Evolutionary conservation across 1,140 invertebrate species (phyloP).

Genomic region (Nebria ingens): DNA sequence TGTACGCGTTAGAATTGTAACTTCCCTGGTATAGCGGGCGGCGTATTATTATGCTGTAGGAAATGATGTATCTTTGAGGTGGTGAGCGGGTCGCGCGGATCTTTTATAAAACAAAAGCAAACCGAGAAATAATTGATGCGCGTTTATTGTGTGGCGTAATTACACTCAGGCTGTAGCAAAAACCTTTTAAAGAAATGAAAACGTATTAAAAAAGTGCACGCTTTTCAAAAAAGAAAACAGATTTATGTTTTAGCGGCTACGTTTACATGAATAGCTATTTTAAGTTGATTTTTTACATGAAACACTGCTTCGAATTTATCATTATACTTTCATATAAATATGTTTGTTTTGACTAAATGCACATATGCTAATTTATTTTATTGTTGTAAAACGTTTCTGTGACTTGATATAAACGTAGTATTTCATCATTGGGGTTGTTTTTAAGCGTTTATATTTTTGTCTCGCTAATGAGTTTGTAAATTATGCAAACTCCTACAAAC

Average conservation of each 20-base stretch:
- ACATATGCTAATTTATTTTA: too few species aligned
- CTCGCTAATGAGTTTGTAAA: conserved; percentile 44
- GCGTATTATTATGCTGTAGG: neutral
- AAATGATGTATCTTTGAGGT: neutral
- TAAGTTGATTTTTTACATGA: too few species aligned
- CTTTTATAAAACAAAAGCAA: conserved; percentile 15
- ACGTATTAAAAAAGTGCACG: conserved; percentile 34
- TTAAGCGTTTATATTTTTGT: conserved; percentile 33
- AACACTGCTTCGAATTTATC: too few species aligned
- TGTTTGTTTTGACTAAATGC: too few species aligned
- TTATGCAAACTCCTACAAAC: conserved; percentile 34
- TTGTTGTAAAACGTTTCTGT: too few species aligned
- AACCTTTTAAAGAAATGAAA: conserved; percentile 50
- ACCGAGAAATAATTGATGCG: conserved; percentile 43
- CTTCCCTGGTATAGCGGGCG: conserved; percentile 14
- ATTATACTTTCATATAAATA: too few species aligned
- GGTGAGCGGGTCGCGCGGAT: neutral
- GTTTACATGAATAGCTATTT: neutral
- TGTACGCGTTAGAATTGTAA: conserved; percentile 13
- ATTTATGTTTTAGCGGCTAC: conserved; percentile 15
- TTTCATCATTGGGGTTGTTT: neutral
- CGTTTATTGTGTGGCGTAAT: conserved; percentile 37
- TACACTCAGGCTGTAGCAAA: conserved; percentile 25
- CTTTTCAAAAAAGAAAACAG: conserved; percentile 15
- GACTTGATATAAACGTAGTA: too few species aligned